These are phyloP conservation scores for Sinocyclocheilus anshuiensis DNA, from an alignment of 2,113 vertebrate genomes.

Conservation along the genomic window DNA sequence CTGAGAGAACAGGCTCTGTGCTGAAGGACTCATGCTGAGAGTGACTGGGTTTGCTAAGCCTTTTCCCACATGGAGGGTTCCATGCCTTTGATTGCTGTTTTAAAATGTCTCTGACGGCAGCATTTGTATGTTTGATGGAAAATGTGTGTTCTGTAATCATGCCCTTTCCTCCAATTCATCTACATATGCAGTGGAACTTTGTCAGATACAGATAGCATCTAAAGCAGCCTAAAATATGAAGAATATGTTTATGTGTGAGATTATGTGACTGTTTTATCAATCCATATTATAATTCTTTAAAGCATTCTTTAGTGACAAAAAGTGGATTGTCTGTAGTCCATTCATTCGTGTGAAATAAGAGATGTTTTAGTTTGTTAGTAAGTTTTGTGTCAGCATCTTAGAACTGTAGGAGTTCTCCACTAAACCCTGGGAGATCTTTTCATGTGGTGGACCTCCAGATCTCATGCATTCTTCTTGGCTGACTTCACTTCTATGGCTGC, in stretches of 20 bases:
- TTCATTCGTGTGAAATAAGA: background rate
- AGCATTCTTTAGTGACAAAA: background rate
- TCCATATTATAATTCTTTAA: too few species aligned
- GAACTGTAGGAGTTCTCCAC: constrained; percentile 55
- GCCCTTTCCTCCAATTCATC: constrained; percentile 22
- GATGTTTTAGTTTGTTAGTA: constrained; percentile 28
- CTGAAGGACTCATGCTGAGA: constrained; percentile 29
- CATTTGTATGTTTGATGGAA: constrained; percentile 52
- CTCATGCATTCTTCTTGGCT: constrained; percentile 63
- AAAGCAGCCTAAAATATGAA: background rate
- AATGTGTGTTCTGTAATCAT: constrained; percentile 46
- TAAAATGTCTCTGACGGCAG: constrained; percentile 44
- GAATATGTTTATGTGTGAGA: background rate
- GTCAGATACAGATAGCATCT: background rate
- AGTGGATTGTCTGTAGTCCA: background rate
- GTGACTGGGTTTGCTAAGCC: constrained; percentile 30
- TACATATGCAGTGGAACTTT: background rate
- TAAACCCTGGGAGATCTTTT: constrained; percentile 60
- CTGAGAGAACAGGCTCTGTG: constrained; percentile 47
- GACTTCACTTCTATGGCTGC: constrained; percentile 64
- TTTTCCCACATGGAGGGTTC: constrained; percentile 43
- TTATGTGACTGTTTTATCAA: background rate
- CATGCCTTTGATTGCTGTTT: constrained; percentile 56
- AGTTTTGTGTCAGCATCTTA: constrained; percentile 47
- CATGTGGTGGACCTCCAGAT: constrained; percentile 67